Conservation (phyloP, 2,113 vertebrate species). For the Phyllostomus hastatus region DNA sequence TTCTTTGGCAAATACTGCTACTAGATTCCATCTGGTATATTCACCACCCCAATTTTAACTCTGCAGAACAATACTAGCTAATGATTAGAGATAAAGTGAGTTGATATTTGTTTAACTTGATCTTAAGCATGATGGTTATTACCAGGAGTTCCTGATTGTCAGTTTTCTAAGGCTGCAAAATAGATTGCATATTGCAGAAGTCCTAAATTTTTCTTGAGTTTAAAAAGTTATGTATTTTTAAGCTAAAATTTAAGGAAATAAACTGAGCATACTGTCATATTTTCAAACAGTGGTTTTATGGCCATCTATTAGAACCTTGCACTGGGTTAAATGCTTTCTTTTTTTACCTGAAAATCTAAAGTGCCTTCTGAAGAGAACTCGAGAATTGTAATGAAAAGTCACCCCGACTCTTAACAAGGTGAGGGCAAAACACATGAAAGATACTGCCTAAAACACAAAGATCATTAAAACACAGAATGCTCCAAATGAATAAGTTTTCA, state of each 20-base stretch:
- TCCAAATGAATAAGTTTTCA: background rate
- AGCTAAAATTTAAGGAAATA: background rate
- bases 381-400: background rate
- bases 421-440: background rate
- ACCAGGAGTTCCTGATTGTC: background rate
- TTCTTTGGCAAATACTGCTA: background rate
- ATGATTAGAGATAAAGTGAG: background rate
- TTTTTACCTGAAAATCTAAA: background rate
- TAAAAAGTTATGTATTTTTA: background rate
- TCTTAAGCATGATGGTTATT: background rate
- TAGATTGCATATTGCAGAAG: background rate
- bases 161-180: background rate
- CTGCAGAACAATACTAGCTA: background rate
- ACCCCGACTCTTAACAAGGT: background rate
- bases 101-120: background rate
- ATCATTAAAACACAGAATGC: background rate
- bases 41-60: background rate
- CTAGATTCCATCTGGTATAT: background rate
- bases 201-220: background rate
- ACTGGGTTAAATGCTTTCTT: background rate
- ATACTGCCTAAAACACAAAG: background rate
- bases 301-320: background rate
- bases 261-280: background rate
- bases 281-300: background rate
- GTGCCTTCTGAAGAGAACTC: background rate